Evolutionary conservation across 1,140 invertebrate genomes (phyloP), one percentile per base, ranked within the genome.

Genomic region (Streblospio benedicti): DNA sequence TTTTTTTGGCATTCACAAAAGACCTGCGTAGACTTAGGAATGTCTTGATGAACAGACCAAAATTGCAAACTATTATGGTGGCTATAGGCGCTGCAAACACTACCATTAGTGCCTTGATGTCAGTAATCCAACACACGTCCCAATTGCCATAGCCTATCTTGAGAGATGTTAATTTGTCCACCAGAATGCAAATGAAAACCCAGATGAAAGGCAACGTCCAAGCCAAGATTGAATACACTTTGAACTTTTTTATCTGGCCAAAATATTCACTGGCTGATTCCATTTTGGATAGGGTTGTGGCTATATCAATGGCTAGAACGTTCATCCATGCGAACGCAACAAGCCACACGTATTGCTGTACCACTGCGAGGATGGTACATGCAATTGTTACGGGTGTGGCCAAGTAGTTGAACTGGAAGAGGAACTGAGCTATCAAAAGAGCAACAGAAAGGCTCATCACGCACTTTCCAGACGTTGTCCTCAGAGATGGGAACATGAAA

Each of bases 301-400:
- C 83, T 4, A 83, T 77, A 62, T 83, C 83, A 67, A 80, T 81
- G 0, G 82, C 77, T 67, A 84, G 77, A 1, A 79, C 75, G 35
- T 79, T 77, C 79, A 82, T 83, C 83, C 83, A 83, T 43, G 78
- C 77, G 66, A 83, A 83, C 0, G 82, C 73, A 0, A 77, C 71
- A 57, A 83, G 68, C 65, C 82, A 83, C 43, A 70, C 62, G 67
- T 81, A 83, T 54, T 80, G 80, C n/a, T 78, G 79, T 14, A 75
- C 33, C 0, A 81, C 66, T 5, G 77, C 81, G 27, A 80, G 60
- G 0, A 69, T 66, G 14, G 54, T 65, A 32, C 71, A 73, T 4
- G 45, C 30, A 50, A 38, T 31, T 23, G 9, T 14, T 3, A 41
- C 14, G 0, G 41, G 16, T 2, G 35, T 57, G 2, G 59, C 56